Conservation (phyloP, 2,113 vertebrate genomes). For the Brevimyrus niger region DNA sequence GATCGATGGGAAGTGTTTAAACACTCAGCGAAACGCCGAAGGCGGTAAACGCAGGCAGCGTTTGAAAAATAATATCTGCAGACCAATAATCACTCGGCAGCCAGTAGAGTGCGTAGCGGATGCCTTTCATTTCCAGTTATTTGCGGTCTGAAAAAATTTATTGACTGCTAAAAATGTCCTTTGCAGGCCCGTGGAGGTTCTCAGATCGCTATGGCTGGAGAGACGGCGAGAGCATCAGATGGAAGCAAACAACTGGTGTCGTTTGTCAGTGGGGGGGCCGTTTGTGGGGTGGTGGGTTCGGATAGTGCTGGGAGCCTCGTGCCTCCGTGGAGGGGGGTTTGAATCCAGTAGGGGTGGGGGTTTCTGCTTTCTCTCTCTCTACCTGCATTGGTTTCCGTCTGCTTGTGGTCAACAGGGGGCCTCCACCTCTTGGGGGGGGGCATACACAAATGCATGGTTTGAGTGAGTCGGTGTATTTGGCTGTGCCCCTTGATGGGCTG, state of each 20-base stretch:
- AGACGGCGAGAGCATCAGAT: neutral
- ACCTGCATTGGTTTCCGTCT: too few species aligned
- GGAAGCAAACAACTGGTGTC: neutral
- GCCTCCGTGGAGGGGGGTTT: neutral
- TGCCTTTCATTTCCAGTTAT: neutral
- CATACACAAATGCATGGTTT: neutral
- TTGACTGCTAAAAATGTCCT: neutral
- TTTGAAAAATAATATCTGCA: neutral
- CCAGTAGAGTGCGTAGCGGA: neutral
- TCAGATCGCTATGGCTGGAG: neutral
- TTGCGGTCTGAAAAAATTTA: neutral
- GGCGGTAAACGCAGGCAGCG: neutral
- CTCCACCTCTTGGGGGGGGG: neutral
- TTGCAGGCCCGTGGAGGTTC: neutral
- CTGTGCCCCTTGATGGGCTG: neutral
- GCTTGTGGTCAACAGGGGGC: neutral
- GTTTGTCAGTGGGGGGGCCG: neutral
- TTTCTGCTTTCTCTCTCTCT: neutral
- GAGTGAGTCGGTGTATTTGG: neutral
- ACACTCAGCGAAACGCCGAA: neutral
- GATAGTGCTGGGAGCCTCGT: neutral
- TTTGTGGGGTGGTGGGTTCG: neutral
- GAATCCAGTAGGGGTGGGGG: neutral
- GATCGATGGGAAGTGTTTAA: neutral
- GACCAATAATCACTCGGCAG: neutral